phyloP scores from a whole-genome alignment of 1,140 invertebrate genomes.

The Archegozetes longisetosus region DNA sequence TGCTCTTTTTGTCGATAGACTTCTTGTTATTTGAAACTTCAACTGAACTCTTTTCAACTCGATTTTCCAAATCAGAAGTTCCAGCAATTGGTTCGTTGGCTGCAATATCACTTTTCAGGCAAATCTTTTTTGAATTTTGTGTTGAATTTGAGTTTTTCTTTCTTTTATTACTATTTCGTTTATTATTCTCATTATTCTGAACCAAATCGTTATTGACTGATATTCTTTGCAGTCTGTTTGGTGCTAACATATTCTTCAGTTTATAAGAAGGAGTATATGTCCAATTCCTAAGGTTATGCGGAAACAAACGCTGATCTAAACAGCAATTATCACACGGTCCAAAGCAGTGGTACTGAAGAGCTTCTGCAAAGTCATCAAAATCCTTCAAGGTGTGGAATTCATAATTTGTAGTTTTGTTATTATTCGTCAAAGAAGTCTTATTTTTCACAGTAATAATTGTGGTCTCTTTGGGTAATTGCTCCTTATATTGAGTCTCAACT shows the following conservation, averaged over 20 bases:
- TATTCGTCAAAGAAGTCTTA: slow-evolving; percentile 35
- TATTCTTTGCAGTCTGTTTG: background rate
- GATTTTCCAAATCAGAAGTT: background rate
- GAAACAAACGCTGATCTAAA: slow-evolving; percentile 47
- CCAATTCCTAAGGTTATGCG: slow-evolving; percentile 53
- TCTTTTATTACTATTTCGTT: background rate
- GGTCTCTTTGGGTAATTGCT: slow-evolving; percentile 1
- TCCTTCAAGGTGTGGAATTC: slow-evolving; percentile 37
- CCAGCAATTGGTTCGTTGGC: background rate
- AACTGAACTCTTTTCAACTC: background rate
- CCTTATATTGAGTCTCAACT: slow-evolving; percentile 28
- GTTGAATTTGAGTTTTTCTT: background rate
- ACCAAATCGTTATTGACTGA: background rate
- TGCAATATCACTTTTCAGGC: background rate
- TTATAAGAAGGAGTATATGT: slow-evolving; percentile 16
- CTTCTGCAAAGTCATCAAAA: slow-evolving; percentile 33
- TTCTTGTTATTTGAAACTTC: slow-evolving; percentile 11
- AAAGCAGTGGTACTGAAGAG: slow-evolving; percentile 43
- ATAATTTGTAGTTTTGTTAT: slow-evolving; percentile 29
- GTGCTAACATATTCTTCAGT: background rate
- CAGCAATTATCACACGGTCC: slow-evolving; percentile 58
- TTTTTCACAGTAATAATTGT: slow-evolving; percentile 9
- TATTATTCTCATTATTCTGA: background rate
- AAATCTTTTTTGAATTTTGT: background rate
- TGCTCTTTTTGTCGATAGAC: too few relatives aligned